phyloP scores from a whole-genome alignment of 2,888 invertebrate species.

The Podotricha telesiphe region DNA sequence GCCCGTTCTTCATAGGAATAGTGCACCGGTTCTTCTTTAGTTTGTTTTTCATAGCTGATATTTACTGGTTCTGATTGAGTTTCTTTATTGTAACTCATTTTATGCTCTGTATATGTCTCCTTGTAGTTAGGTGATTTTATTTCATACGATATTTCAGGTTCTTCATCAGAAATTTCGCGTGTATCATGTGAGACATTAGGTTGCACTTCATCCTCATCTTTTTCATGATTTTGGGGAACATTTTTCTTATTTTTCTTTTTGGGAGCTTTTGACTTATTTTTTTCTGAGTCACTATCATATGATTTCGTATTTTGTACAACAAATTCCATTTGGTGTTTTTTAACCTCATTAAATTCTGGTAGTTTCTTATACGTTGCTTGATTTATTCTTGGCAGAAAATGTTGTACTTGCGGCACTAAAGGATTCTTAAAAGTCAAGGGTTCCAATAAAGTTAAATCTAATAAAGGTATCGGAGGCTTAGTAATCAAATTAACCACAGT shows the following conservation, averaged over 20 bases:
- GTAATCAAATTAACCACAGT: constrained; percentile 66
- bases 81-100: constrained; percentile 69
- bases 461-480: constrained; percentile 65
- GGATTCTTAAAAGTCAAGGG: constrained; percentile 76
- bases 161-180: constrained; percentile 53
- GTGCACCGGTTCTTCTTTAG: constrained; percentile 59
- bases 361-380: constrained; percentile 66
- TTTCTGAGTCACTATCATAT: constrained; percentile 58
- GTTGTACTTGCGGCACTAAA: constrained; percentile 77
- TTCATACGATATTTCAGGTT: constrained; percentile 69
- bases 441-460: constrained; percentile 72
- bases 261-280: constrained; percentile 54
- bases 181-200: constrained; percentile 56
- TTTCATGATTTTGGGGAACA: constrained; percentile 49
- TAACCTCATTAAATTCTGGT: constrained; percentile 55
- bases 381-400: constrained; percentile 71
- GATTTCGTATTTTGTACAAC: constrained; percentile 61
- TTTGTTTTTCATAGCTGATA: constrained; percentile 63
- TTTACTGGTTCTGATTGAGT: constrained; percentile 65
- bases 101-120: constrained; percentile 70
- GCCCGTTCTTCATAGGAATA: constrained; percentile 67
- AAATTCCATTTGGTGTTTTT: constrained; percentile 63
- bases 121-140: constrained; percentile 71
- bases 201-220: constrained; percentile 55
- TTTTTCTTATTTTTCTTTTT: constrained; percentile 57